phyloP scores from a whole-genome alignment of 2,113 vertebrate species.

The Alectura lathami region DNA sequence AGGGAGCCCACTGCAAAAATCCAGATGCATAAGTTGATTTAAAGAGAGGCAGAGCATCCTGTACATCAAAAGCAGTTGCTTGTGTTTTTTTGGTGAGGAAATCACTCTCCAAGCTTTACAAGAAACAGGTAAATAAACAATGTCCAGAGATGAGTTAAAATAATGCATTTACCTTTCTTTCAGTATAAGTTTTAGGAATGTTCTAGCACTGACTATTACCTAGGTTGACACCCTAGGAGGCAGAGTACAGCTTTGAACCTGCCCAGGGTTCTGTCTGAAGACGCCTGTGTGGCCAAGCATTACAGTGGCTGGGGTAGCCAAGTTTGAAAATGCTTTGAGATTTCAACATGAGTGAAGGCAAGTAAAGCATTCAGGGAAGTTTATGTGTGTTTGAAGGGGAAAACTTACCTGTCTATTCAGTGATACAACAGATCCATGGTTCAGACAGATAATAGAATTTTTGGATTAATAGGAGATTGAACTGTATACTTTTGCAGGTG shows the following conservation, averaged over 20 bases:
- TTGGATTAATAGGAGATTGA: not conserved
- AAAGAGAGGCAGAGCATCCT: not conserved
- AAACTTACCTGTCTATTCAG: not conserved
- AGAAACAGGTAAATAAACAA: not conserved
- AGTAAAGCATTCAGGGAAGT: not conserved
- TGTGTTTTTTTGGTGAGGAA: accelerated
- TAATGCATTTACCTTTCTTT: not conserved
- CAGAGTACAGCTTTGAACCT: not conserved
- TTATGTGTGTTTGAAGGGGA: not conserved
- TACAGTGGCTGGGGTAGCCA: accelerated
- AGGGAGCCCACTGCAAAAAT: accelerated
- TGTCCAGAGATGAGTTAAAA: not conserved
- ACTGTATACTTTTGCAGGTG: not conserved
- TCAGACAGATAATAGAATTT: not conserved
- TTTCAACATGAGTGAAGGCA: not conserved
- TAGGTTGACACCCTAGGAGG: not conserved
- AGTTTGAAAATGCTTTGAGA: not conserved
- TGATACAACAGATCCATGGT: not conserved
- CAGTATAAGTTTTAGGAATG: not conserved
- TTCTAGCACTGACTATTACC: not conserved
- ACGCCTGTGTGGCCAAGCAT: not conserved
- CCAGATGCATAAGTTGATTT: not conserved
- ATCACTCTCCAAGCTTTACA: not conserved
- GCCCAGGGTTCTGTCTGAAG: not conserved
- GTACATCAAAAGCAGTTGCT: not conserved